Evolutionary conservation across 2,888 invertebrate species (phyloP), one percentile per base, ranked within the genome.

Genomic region (Tupiocoris notatus): DNA sequence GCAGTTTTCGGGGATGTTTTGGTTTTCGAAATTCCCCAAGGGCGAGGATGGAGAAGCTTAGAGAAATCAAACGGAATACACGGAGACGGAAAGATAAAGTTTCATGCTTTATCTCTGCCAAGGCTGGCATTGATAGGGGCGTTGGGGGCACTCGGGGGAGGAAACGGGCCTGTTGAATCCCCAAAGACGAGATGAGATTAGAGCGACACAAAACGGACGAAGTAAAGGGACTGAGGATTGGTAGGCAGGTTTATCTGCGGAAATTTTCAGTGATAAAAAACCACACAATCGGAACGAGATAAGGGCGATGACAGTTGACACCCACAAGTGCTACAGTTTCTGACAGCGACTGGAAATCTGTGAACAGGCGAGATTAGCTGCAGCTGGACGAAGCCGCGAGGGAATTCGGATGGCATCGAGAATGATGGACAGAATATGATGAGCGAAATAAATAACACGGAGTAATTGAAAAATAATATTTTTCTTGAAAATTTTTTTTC

Each of bases 101-200:
- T 39, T 39, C 39, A 39, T 39, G 39, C 39, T 39, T 39, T 39
- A 39, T 39, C 39, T 39, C 39, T 3, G 39, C 12, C 39, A 12
- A 39, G 39, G 39, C 39, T 3, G 39, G 3, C 39, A 12, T 7
- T 3, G 39, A 39, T 39, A 12, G 39, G 39, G 6, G 39, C 12
- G 12, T 7, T 24, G 2, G 23, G 23, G 39, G 25, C 16, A 24
- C 7, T 16, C 17, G 65, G 20, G 65, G 65, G 39, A 39, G 65
- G 65, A 39, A 65, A 65, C 64, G 64, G 64, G 64, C 65, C 65
- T 65, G 65, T 65, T 65, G 65, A 65, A 39, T 65, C 20, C 65
- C 65, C 24, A 24, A 25, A 64, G 64, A 25, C 65, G 25, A 39
- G 39, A 24, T 21, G 61, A 65, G 65, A 39, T 39, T 17, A 64